Evolutionary conservation across 2,113 vertebrate species (phyloP), one percentile per base, ranked within the genome.

Genomic region (Scolopax mira): DNA sequence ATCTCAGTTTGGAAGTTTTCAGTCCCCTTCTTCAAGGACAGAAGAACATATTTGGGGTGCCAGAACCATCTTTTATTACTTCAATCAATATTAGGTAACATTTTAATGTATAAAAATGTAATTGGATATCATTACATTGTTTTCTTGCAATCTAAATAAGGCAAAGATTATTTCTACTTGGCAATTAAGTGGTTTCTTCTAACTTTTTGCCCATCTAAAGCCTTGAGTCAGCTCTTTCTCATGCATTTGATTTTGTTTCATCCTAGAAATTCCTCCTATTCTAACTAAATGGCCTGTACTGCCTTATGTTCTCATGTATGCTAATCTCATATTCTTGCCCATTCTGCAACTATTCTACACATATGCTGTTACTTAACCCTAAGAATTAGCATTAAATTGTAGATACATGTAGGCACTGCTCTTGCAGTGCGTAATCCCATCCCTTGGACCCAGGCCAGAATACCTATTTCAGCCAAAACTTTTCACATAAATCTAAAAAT

Each of bases 41-140:
- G 62, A 66, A 74, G 4, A 75, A 82, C 18, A 7, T 46, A 46
- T 74, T 2, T 44, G 31, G 19, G 35, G 11, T 74, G 9, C 25
- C 60, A 70, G 42, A 33, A 62, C 1, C 13, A 66, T 46, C 4
- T 79, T 82, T 88, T 71, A 51, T 77, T 69, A 41, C 6, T 74
- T 49, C 51, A 84, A 60, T 96, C 79, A 88, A 95, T 96, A 95
- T 28, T 74, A 31, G 48, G n/a, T 89, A 88, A 61, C 8, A 35
- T 77, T 88, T 93, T 46, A 72, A 91, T 88, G 71, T 65, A 90
- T 79, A 90, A 65, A 95, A 79, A 39, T 31, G 24, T 41, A 85
- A 35, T 28, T 49, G 61, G 31, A 82, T 85, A 91, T 71, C 37
- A 71, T 74, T 52, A 69, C 39, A 44, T 9, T 60, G 31, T 77